Percentiles rank a stretch among this genome's conserved stretches.
Evolutionary conservation across 2,113 vertebrate genomes (phyloP).

Genomic region (Rhinichthys klamathensis): DNA sequence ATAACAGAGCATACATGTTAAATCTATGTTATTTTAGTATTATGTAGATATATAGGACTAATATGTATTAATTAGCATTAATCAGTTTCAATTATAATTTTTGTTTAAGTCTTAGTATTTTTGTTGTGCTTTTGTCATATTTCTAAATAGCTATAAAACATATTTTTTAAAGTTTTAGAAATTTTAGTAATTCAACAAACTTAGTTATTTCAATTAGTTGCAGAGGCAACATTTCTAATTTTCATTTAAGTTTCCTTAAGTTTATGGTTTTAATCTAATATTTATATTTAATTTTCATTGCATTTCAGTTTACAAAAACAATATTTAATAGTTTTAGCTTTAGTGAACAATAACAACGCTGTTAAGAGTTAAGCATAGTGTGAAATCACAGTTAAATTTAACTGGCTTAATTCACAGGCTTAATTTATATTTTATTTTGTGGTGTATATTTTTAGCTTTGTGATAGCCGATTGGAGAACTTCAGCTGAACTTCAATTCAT

Average conservation of each 20-base stretch:
- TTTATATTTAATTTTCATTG: neutral
- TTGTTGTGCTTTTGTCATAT: too few relatives aligned
- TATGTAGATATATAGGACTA: too few relatives aligned
- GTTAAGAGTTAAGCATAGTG: neutral
- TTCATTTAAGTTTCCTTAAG: neutral
- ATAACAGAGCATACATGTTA: too few relatives aligned
- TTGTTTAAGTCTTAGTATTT: too few relatives aligned
- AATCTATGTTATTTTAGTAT: too few relatives aligned
- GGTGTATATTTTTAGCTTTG: neutral
- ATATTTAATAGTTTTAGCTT: neutral
- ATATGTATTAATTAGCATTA: too few relatives aligned
- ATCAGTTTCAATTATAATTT: too few relatives aligned
- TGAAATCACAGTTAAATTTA: neutral
- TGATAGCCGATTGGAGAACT: neutral
- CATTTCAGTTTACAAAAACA: neutral
- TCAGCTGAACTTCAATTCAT: slow-evolving; percentile 23
- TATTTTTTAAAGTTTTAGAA: too few relatives aligned
- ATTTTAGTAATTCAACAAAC: too few relatives aligned
- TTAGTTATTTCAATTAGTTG: neutral
- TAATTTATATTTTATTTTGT: neutral
- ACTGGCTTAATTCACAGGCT: too few relatives aligned
- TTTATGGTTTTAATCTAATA: neutral
- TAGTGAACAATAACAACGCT: neutral
- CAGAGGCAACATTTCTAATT: neutral
- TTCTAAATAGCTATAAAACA: too few relatives aligned